Base-by-base conservation (phyloP, 2,888 invertebrate genomes). In the Amiota communis region DNA sequence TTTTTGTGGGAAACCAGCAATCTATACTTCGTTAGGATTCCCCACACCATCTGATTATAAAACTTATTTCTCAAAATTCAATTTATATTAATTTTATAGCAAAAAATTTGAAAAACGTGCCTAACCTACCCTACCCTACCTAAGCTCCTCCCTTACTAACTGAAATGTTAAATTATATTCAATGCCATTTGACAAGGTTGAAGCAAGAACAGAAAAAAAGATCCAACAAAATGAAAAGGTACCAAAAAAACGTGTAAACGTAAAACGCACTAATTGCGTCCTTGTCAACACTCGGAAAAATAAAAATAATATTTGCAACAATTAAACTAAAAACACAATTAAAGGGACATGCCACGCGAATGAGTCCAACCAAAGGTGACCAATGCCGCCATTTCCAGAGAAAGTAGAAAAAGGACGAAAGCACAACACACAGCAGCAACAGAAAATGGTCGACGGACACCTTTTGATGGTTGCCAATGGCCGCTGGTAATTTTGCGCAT, bases 291-390 rank as follows among this genome's bases (percentile, higher is more conserved):
- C 81, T 76, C 71, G 76, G 36, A 36, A 36, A 79, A 76, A 76
- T 78, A 72, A 77, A 78, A 79, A 84, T 77, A 77, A 81, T 79
- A 77, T 80, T 82, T 80, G 74, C 76, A 75, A 72, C 80, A 79
- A 79, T 81, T 78, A 73, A 74, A 72, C 15, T 17, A 51, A 15
- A 59, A 70, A 70, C 59, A 70, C 51, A 71, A 76, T 71, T 71
- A 74, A 79, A 76, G 75, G 72, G 56, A 53, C 71, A 67, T 53
- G 36, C 3, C 70, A 9, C 12, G 6, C 49, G 49, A 70, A 57
- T 15, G 13, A 51, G 71, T 47, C 17, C 56, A 53, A 47, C 36
- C 15, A 68, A 67, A n/a, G 56, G 57, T 67, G 67, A 59, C 59
- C 59, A 59, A 59, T 10, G 59, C 59, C 17, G 36, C 36, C 36